Percentiles rank a stretch among this genome's conserved stretches.
Evolutionary conservation across 1,140 invertebrate species (phyloP).

Genomic region (Odontomachus brunneus): DNA sequence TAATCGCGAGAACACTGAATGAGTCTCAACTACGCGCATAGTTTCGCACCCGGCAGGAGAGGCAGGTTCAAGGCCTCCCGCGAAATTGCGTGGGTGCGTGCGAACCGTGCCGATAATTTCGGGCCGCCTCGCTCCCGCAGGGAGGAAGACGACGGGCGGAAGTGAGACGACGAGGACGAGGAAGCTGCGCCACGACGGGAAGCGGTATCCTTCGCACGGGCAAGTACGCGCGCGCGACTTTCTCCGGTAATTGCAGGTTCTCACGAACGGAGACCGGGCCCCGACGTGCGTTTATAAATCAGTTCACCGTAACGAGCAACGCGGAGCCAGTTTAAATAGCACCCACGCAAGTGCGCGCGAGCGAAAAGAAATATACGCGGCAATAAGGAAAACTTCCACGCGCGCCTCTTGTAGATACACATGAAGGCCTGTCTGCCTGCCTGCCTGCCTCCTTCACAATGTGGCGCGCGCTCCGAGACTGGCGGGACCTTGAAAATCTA

Average conservation of each 20-base stretch:
- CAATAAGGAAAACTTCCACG: constrained; percentile 50
- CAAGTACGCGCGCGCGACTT: neutral
- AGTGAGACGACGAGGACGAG: no score
- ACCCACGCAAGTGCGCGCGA: constrained; percentile 11
- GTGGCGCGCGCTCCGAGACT: constrained; percentile 2
- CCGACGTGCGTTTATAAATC: constrained; percentile 18
- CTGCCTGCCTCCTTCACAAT: constrained; percentile 47
- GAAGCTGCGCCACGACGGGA: neutral
- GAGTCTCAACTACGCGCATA: neutral
- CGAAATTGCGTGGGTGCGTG: neutral
- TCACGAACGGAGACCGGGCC: neutral
- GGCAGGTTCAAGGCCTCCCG: constrained; percentile 46
- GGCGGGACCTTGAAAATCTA: constrained; percentile 64
- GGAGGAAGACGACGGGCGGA: neutral
- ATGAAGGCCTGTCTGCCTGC: no score
- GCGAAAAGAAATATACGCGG: constrained; percentile 41
- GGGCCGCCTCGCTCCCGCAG: neutral
- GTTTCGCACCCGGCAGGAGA: constrained; percentile 10
- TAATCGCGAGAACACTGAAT: constrained; percentile 45
- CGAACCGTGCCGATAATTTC: neutral
- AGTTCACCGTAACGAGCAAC: constrained; percentile 6
- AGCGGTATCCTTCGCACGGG: neutral
- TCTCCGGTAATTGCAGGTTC: constrained; percentile 20
- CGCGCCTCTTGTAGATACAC: constrained; percentile 38
- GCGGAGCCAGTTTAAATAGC: constrained; percentile 22